These are phyloP conservation scores for Lamprologus lemairii DNA, from an alignment of 2,113 vertebrate species.

Conservation along the genomic window DNA sequence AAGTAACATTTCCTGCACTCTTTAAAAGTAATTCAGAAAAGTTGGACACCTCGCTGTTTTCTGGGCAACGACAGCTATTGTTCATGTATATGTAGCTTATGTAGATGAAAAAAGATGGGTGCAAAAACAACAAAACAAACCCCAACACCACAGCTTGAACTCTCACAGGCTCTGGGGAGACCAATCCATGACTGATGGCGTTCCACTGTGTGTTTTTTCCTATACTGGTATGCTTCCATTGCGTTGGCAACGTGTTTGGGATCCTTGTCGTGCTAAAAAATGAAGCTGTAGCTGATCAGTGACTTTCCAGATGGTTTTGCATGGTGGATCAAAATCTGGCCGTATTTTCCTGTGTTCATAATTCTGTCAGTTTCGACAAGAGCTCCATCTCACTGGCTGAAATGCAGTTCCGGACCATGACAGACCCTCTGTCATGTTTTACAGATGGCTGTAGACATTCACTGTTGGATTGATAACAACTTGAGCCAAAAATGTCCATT, in stretches of 20 bases:
- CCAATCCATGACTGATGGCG: background rate
- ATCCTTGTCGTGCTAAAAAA: background rate
- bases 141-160: background rate
- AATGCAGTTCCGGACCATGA: background rate
- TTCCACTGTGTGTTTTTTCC: background rate
- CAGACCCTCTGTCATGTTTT: background rate
- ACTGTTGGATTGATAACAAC: background rate
- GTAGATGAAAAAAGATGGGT: background rate
- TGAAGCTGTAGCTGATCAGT: background rate
- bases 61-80: background rate
- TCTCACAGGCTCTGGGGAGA: background rate
- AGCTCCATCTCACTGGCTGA: background rate
- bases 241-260: rapidly evolving
- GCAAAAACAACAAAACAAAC: background rate
- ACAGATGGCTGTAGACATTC: background rate
- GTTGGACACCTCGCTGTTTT: background rate
- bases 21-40: background rate
- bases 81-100: background rate
- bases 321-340: background rate
- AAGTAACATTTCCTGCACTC: rapidly evolving
- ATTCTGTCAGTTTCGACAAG: background rate
- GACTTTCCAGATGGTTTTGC: background rate
- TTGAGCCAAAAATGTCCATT: background rate
- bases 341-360: background rate
- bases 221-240: background rate